Percentiles rank a stretch among this genome's conserved stretches.
phyloP scores from a whole-genome alignment of 2,797 vertebrate genomes.

The Pseudomugil tenellus region DNA sequence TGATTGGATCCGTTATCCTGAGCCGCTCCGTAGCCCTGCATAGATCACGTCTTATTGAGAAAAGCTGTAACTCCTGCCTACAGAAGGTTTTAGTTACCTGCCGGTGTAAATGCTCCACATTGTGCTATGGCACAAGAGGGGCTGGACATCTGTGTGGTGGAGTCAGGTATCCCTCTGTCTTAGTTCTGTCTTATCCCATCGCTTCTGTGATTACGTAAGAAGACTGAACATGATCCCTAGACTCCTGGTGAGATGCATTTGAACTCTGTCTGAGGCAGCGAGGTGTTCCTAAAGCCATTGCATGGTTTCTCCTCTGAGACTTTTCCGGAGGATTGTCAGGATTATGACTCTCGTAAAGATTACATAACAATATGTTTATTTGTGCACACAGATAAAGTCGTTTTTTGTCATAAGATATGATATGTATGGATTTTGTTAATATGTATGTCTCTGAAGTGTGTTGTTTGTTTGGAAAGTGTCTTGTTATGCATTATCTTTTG shows the following conservation, averaged over 20 bases:
- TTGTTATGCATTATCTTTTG: slow-evolving; percentile 17
- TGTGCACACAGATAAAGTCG: background rate
- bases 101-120: slow-evolving; percentile 45
- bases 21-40: slow-evolving; percentile 10
- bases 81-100: slow-evolving; percentile 63
- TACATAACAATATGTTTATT: background rate
- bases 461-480: slow-evolving; percentile 3
- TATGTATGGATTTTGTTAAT: background rate
- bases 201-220: slow-evolving; percentile 61
- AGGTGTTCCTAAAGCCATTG: slow-evolving; percentile 22
- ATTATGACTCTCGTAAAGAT: slow-evolving; percentile 22
- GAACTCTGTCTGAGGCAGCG: slow-evolving; percentile 36
- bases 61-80: slow-evolving; percentile 40
- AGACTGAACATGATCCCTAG: slow-evolving; percentile 57
- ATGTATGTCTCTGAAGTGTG: background rate
- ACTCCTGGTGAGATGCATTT: slow-evolving; percentile 57
- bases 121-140: slow-evolving; percentile 34
- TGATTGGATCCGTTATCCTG: slow-evolving; percentile 52
- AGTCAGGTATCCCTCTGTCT: slow-evolving; percentile 54
- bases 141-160: slow-evolving; percentile 31
- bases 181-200: slow-evolving; percentile 33
- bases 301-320: slow-evolving; percentile 14
- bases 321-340: slow-evolving; percentile 21
- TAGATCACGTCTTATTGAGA: slow-evolving; percentile 39
- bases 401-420: slow-evolving; percentile 12